Evolutionary conservation across 2,797 vertebrate species (phyloP).

Genomic region (Paramormyrops hopkinsi): DNA sequence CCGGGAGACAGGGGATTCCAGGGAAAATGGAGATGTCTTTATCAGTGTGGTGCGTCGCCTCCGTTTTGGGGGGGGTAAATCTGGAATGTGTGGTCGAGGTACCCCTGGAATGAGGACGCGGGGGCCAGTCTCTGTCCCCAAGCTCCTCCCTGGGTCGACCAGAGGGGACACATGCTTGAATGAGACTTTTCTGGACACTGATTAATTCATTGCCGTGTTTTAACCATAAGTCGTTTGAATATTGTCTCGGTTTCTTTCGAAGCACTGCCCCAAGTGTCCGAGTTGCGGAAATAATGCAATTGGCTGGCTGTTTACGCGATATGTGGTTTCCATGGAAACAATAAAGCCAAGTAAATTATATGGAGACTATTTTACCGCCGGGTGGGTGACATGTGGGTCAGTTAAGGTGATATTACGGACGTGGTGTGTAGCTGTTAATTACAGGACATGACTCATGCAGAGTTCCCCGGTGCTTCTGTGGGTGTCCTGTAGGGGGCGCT

Average conservation of each 20-base stretch:
- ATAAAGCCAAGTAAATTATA: constrained; percentile 28
- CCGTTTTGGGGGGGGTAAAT: constrained; percentile 7
- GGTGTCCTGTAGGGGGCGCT: constrained; percentile 29
- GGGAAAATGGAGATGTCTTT: constrained; percentile 2
- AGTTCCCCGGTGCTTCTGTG: background rate
- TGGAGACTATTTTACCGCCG: constrained; percentile 20
- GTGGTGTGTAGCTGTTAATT: background rate
- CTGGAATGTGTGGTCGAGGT: background rate
- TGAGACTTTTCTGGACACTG: background rate
- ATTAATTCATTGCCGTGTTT: background rate
- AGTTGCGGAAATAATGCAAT: constrained; percentile 31
- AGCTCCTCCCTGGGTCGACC: background rate
- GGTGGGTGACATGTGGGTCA: background rate
- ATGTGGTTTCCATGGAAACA: constrained; percentile 37
- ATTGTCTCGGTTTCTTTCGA: constrained; percentile 15
- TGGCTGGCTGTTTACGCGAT: constrained; percentile 20
- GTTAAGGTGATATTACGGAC: background rate
- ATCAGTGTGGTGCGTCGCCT: background rate
- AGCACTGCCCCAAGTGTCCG: constrained; percentile 22
- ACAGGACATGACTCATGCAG: background rate
- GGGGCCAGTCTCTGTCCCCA: background rate
- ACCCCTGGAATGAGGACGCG: background rate
- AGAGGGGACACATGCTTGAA: background rate
- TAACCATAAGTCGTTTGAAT: constrained; percentile 11
- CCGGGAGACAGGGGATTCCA: background rate